Evolutionary conservation across 2,888 invertebrate genomes (phyloP), one percentile per base, ranked within the genome.

Genomic region (Anarsia innoxiella): DNA sequence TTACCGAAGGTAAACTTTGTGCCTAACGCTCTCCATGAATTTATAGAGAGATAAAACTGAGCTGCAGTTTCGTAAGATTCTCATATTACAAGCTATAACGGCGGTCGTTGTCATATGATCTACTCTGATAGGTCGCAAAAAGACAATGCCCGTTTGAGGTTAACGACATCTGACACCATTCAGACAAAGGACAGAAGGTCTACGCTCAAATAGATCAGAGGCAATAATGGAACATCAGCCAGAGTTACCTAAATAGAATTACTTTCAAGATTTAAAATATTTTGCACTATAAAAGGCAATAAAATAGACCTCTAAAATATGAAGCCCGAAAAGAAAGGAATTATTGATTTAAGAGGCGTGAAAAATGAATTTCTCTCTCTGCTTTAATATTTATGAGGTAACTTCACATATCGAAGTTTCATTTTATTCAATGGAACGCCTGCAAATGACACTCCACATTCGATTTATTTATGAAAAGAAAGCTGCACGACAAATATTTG

Each of bases 101-200:
- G 23, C n/a, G 27, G 29, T 8, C 23, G 13, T 34, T 34, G 37
- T 41, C 33, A 37, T 23, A 16, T 32, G 37, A 34, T 40, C 32
- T 31, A 23, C 19, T 27, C 13, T 13, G 25, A 28, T 25, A n/a
- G 23, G 26, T 30, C 31, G 34, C 29, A 30, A 41, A 40, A 38
- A 35, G 37, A 41, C 37, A 31, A 41, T 41, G 36, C 23, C 10
- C 27, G 41, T 16, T 41, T 12, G 39, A 45, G 40, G 40, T 43
- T 45, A 45, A 45, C 40, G 45, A 41, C 45, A 39, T 34, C 8
- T 16, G 19, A 27, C 35, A 35, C 26, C n/a, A 25, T 12, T 34
- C 11, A 16, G n/a, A 26, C 8, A 34, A 15, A 13, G 33, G 25
- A 14, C 30, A 30, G 15, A 30, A 13, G 23, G 25, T 15, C 26